Percentiles rank a stretch among this genome's conserved stretches.
Conservation (phyloP, 2,888 invertebrate species). For the Linyphia triangularis region DNA sequence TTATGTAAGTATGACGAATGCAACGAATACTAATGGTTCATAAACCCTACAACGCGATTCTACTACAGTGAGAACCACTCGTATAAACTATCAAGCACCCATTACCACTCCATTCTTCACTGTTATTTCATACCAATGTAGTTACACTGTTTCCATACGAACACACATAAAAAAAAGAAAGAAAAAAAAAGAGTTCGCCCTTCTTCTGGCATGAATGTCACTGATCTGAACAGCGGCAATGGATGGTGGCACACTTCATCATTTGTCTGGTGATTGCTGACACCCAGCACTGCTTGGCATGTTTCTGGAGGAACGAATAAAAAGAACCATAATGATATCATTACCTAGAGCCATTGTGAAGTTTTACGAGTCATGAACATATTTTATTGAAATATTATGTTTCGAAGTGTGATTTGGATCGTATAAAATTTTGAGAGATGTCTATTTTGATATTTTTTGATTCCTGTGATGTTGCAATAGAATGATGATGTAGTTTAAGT, state of each 20-base stretch:
- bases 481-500: background rate
- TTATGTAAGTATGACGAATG: too few relatives aligned
- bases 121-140: too few relatives aligned
- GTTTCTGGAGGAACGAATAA: background rate
- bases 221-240: background rate
- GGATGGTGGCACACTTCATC: background rate
- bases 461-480: background rate
- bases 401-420: background rate
- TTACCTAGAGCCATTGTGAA: background rate
- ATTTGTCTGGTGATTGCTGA: background rate
- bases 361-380: background rate
- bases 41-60: too few relatives aligned
- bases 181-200: background rate
- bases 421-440: background rate
- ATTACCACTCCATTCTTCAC: too few relatives aligned
- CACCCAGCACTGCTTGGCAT: background rate
- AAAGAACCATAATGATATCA: background rate
- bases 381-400: slow-evolving; percentile 3
- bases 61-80: too few relatives aligned
- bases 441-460: background rate
- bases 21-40: too few relatives aligned
- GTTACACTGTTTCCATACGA: too few relatives aligned
- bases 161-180: too few relatives aligned
- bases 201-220: background rate
- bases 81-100: too few relatives aligned